Conservation (phyloP, 2,113 vertebrate genomes). For the Noturus placidus region DNA sequence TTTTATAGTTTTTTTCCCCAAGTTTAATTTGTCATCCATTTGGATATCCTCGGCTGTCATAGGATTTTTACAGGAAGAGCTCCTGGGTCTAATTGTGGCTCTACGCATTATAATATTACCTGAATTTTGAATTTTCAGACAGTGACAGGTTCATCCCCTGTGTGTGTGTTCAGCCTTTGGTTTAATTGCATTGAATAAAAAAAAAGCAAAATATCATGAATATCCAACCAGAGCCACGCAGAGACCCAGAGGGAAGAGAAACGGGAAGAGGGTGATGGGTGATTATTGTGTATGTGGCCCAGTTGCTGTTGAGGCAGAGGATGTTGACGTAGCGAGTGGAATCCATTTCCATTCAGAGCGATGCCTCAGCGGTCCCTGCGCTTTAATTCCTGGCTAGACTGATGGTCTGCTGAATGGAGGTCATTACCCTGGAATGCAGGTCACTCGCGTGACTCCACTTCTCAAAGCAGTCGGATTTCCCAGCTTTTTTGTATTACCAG, state of each 20-base stretch:
- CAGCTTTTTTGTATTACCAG: constrained; percentile 2
- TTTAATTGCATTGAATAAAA: constrained; percentile 62
- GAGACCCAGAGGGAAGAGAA: constrained; percentile 19
- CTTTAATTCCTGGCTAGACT: constrained; percentile 58
- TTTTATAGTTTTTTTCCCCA: background rate
- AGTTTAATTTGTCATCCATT: background rate
- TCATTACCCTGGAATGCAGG: constrained; percentile 49
- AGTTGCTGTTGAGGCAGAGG: constrained; percentile 62
- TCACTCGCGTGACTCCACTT: constrained; percentile 37
- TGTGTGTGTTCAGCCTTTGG: constrained; percentile 62
- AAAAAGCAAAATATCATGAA: constrained; percentile 59
- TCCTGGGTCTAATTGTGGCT: constrained; percentile 21
- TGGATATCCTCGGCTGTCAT: constrained; percentile 7
- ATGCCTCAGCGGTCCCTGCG: constrained; percentile 51
- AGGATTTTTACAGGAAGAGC: constrained; percentile 16
- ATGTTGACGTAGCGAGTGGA: constrained; percentile 61
- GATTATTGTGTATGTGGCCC: constrained; percentile 66
- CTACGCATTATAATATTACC: constrained; percentile 5
- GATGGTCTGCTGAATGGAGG: constrained; percentile 48
- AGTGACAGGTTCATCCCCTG: constrained; percentile 32
- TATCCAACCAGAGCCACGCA: constrained; percentile 62
- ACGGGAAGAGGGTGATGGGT: constrained; percentile 61
- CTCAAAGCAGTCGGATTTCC: constrained; percentile 28
- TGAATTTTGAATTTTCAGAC: constrained; percentile 36
- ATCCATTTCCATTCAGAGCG: constrained; percentile 64